Percentiles rank a stretch among this genome's conserved stretches.
Conservation (phyloP, 2,888 invertebrate species). For the Poecilus cupreus region DNA sequence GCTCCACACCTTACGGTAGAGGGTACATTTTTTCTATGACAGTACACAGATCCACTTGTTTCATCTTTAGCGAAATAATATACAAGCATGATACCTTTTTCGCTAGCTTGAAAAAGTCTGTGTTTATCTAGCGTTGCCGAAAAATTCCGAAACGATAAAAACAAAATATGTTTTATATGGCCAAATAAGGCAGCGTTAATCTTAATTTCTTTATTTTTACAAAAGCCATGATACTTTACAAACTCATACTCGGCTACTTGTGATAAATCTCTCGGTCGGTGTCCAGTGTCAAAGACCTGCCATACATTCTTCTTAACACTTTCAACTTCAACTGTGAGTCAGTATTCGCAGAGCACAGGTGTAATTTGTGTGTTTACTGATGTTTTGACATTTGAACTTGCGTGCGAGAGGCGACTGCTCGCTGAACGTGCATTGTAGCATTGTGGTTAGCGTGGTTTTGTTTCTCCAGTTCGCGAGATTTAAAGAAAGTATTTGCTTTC, state of each 20-base stretch:
- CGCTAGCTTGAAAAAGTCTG: no score
- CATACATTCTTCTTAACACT: constrained; percentile 22
- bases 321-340: not conserved
- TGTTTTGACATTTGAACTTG: constrained; percentile 43
- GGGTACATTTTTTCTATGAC: no score
- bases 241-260: not conserved
- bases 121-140: no score
- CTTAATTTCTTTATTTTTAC: not conserved
- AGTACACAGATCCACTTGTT: no score
- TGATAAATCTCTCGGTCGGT: not conserved
- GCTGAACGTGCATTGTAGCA: not conserved
- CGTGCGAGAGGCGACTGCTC: constrained; percentile 7
- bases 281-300: constrained; percentile 21
- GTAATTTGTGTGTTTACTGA: constrained; percentile 43
- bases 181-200: no score
- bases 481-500: constrained; percentile 28
- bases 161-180: no score
- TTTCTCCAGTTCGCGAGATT: constrained; percentile 9
- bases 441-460: constrained; percentile 17
- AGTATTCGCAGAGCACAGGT: not conserved
- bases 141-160: no score
- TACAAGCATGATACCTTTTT: no score
- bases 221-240: not conserved
- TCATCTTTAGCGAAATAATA: no score
- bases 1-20: no score